Conservation (phyloP, 2,797 vertebrate species). For the Phoebastria nigripes region DNA sequence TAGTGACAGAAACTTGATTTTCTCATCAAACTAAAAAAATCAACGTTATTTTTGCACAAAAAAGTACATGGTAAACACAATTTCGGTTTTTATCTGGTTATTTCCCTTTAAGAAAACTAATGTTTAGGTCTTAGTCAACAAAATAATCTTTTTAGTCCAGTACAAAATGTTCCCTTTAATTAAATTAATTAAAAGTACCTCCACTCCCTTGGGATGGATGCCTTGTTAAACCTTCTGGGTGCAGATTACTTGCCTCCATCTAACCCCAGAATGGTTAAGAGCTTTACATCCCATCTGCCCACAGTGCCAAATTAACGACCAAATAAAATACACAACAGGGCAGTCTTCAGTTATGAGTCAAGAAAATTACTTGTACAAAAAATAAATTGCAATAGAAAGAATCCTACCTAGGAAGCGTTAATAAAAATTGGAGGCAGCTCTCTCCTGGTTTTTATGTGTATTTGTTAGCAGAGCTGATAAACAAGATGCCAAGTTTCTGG, state of each 20-base stretch:
- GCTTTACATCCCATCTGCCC: constrained; percentile 54
- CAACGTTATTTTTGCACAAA: background rate
- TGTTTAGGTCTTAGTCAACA: background rate
- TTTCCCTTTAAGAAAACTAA: background rate
- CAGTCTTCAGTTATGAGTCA: constrained; percentile 17
- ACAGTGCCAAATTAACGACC: constrained; percentile 29
- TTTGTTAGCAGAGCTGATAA: background rate
- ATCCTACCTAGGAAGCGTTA: constrained; percentile 6
- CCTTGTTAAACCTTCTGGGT: constrained; percentile 36
- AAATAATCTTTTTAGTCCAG: background rate
- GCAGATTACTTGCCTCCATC: constrained; percentile 40
- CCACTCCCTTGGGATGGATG: constrained; percentile 32
- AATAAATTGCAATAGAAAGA: constrained; percentile 2
- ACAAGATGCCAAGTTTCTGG: background rate
- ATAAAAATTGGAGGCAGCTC: background rate
- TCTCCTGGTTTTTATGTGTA: background rate
- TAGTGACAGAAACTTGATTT: background rate
- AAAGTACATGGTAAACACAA: background rate
- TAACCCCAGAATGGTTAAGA: background rate
- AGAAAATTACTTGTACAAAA: background rate
- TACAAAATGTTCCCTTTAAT: constrained; percentile 24
- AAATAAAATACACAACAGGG: constrained; percentile 40
- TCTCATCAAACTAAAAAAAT: background rate
- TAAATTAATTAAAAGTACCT: constrained; percentile 56
- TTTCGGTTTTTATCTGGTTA: background rate